A percentile compares a stretch with the other conserved stretches of the same genome.
Conservation (phyloP, 2,888 invertebrate genomes). For the Acanthosepion esculentum region DNA sequence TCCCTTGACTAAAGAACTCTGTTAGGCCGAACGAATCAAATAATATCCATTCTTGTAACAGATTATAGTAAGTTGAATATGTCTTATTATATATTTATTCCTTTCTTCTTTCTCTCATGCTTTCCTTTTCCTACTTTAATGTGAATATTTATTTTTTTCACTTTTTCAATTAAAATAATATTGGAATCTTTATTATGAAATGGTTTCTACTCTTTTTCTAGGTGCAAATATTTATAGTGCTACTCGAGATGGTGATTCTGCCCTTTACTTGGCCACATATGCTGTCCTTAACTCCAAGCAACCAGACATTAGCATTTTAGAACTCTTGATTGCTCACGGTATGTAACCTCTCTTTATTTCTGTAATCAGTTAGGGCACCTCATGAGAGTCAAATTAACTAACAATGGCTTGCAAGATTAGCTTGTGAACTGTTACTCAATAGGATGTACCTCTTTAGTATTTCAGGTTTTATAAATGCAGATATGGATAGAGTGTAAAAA, state of each 20-base stretch:
- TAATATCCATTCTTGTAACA: no score
- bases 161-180: neutral
- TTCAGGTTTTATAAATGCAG: no score
- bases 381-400: no score
- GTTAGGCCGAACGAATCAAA: no score
- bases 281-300: constrained; percentile 58
- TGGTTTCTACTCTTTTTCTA: constrained; percentile 49
- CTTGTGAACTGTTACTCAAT: no score
- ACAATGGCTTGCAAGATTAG: no score
- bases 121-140: neutral
- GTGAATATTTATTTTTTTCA: neutral
- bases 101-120: neutral
- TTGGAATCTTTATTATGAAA: neutral
- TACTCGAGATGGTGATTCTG: constrained; percentile 60
- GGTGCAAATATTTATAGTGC: constrained; percentile 59
- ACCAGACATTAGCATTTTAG: constrained; percentile 55
- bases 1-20: no score
- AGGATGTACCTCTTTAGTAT: no score
- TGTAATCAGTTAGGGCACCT: neutral
- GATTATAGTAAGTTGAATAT: no score
- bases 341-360: neutral
- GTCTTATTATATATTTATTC: no score
- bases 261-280: constrained; percentile 65
- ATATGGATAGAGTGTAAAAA: no score
- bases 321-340: constrained; percentile 60